A percentile compares a stretch with the other conserved stretches of the same genome.
Conservation (phyloP, 2,888 invertebrate genomes). For the Lycocerus yunnanus region DNA sequence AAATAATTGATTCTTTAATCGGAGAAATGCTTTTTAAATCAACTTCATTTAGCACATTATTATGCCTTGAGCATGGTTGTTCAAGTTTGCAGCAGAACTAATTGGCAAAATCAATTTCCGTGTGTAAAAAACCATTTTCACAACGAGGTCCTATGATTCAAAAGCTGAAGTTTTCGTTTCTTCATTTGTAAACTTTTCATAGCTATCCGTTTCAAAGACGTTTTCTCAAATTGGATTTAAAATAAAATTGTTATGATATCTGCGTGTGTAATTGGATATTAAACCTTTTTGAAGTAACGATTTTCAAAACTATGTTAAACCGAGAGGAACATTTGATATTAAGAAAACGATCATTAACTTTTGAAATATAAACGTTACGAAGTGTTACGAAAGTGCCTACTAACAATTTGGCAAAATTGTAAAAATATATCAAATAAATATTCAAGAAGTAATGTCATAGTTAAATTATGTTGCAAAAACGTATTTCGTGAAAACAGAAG, state of each 20-base stretch:
- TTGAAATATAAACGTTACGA: background rate
- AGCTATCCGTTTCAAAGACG: background rate
- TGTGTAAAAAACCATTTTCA: background rate
- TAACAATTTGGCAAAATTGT: background rate
- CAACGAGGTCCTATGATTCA: background rate
- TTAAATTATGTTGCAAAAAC: too few species aligned
- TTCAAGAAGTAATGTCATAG: background rate
- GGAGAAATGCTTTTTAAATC: constrained; percentile 48
- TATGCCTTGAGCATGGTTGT: constrained; percentile 33
- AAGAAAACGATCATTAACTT: background rate
- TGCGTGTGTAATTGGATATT: background rate
- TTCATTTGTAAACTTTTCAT: background rate
- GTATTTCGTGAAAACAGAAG: background rate
- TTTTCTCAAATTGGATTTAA: background rate
- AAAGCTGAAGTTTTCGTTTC: background rate
- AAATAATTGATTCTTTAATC: constrained; percentile 45
- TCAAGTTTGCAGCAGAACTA: constrained; percentile 4
- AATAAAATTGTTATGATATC: background rate
- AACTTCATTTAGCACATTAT: constrained; percentile 25
- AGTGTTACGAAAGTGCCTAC: background rate
- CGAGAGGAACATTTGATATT: background rate
- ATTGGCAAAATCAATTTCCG: constrained; percentile 2
- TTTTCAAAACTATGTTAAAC: background rate
- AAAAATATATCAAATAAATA: background rate
- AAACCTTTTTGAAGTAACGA: background rate